phyloP scores from a whole-genome alignment of 2,113 vertebrate species.

The Hemibagrus wyckioides region DNA sequence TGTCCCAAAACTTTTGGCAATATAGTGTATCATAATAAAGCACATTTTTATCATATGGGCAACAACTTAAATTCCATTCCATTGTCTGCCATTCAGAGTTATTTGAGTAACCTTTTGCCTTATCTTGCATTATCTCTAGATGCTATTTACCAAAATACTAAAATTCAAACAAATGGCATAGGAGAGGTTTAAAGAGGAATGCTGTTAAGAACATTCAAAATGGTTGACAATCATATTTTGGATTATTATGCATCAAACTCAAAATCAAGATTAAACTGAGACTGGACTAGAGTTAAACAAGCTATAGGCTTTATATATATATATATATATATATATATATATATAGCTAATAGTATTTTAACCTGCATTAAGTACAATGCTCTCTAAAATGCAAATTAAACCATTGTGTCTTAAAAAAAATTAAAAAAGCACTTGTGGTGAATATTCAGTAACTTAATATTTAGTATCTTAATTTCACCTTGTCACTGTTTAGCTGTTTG shows the following conservation, averaged over 20 bases:
- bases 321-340: too few species aligned
- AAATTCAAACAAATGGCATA: background rate
- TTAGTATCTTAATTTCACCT: slow-evolving; percentile 48
- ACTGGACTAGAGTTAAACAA: too few species aligned
- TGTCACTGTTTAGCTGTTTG: slow-evolving; percentile 66
- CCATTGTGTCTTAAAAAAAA: too few species aligned
- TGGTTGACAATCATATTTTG: background rate
- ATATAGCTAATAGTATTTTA: too few species aligned
- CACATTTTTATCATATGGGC: background rate
- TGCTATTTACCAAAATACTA: too few species aligned
- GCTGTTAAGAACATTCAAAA: background rate
- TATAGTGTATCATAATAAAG: background rate
- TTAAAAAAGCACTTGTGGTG: background rate
- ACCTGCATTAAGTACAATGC: too few species aligned
- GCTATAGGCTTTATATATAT: too few species aligned
- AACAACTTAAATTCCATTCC: background rate
- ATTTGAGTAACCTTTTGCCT: background rate
- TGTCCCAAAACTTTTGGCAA: too few species aligned
- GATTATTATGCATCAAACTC: background rate
- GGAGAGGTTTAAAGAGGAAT: background rate
- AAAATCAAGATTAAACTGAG: background rate
- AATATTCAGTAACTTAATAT: background rate
- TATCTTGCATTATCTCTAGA: too few species aligned
- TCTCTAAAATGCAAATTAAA: too few species aligned
- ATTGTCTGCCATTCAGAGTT: too few species aligned